Evolutionary conservation across 2,888 invertebrate species (phyloP).

Genomic region (Diaperis boleti): DNA sequence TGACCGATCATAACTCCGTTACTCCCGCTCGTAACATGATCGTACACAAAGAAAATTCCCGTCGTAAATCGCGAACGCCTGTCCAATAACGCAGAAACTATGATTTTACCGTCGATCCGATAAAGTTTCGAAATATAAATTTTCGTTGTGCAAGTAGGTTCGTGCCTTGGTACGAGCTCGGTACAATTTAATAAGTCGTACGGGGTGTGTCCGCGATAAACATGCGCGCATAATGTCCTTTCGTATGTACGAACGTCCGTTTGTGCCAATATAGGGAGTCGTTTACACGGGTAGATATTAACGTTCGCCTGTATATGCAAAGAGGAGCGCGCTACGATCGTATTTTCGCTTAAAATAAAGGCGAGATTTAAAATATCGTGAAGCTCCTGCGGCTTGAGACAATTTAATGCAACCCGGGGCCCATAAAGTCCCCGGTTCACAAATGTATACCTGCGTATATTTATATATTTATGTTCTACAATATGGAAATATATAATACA

Average conservation of each 20-base stretch:
- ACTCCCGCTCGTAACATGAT: no score
- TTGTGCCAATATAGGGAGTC: constrained; percentile 53
- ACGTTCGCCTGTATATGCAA: constrained; percentile 49
- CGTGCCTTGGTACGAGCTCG: constrained; percentile 28
- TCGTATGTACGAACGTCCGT: constrained; percentile 45
- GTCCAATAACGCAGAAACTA: constrained; percentile 29
- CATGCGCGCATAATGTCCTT: constrained; percentile 39
- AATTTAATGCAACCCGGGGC: constrained; percentile 62
- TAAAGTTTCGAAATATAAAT: constrained; percentile 32
- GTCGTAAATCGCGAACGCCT: constrained; percentile 16
- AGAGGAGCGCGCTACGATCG: constrained; percentile 50
- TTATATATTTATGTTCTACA: constrained; percentile 65
- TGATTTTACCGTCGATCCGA: constrained; percentile 18
- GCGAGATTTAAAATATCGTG: constrained; percentile 56
- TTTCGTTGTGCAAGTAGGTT: constrained; percentile 16
- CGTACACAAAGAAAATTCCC: background rate
- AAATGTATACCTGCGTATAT: constrained; percentile 63
- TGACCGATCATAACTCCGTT: no score
- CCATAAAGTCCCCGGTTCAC: constrained; percentile 62
- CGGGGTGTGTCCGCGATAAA: constrained; percentile 33
- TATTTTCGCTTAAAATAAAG: constrained; percentile 60
- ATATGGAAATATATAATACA: constrained; percentile 64
- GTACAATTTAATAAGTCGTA: constrained; percentile 27
- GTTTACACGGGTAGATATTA: constrained; percentile 59
- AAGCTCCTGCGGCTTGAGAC: constrained; percentile 57